phyloP scores from a whole-genome alignment of 2,113 vertebrate genomes.

The Alexandromys fortis region DNA sequence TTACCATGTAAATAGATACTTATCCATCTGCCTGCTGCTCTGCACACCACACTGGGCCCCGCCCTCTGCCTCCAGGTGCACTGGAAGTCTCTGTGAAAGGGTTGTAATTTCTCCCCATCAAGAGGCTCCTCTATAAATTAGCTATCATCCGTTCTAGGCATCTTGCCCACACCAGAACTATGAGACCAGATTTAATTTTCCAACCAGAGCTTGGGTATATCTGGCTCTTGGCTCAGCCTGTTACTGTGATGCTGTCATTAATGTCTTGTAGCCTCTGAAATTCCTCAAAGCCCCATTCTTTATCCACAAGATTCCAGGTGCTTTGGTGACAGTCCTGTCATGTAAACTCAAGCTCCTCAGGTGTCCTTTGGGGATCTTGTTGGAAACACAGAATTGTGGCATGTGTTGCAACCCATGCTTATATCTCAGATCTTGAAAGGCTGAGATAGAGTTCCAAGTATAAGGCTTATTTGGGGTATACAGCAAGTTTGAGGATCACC shows the following conservation, averaged over 20 bases:
- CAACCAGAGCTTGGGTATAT: not conserved
- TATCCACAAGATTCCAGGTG: not conserved
- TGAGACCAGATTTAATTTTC: conserved; percentile 69
- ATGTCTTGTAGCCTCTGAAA: not conserved
- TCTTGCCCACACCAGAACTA: conserved; percentile 49
- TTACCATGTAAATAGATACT: conserved; percentile 18
- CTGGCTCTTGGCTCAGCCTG: not conserved
- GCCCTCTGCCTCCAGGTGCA: not conserved
- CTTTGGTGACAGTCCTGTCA: not conserved
- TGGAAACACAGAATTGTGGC: not conserved
- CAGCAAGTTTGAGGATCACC: not conserved
- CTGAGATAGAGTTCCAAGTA: not conserved
- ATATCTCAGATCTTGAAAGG: not conserved
- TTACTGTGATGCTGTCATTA: not conserved
- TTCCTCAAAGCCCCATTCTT: not conserved
- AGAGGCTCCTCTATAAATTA: conserved; percentile 48
- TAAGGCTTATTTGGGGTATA: not conserved
- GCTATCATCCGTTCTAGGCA: conserved; percentile 54
- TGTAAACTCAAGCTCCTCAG: not conserved
- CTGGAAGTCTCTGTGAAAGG: not conserved
- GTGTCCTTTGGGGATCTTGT: not conserved
- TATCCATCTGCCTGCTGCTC: not conserved
- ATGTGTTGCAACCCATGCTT: not conserved
- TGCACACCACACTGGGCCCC: too few relatives aligned
- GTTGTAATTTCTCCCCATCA: not conserved